A percentile compares a stretch with the other conserved stretches of the same genome.
These are phyloP conservation scores for Resseliella maxima DNA, from an alignment of 2,888 invertebrate species.

Conservation along the genomic window DNA sequence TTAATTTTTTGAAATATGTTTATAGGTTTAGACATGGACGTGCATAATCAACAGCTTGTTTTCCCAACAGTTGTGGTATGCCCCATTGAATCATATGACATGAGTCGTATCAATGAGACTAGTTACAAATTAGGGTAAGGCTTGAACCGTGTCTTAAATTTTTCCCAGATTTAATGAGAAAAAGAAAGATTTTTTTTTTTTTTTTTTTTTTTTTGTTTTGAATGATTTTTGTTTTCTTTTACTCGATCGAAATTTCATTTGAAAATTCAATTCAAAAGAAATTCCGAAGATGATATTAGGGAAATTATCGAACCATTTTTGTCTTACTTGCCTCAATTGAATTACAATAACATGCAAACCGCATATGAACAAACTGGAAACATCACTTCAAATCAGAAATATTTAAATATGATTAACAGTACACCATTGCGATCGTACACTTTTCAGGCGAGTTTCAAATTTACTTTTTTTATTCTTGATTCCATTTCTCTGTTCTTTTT, in stretches of 20 bases:
- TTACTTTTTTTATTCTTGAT: too few species aligned
- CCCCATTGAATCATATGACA: conserved; percentile 70
- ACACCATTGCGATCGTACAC: conserved; percentile 63
- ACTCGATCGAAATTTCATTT: background rate
- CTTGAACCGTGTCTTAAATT: background rate
- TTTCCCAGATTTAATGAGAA: background rate
- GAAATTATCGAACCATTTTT: conserved; percentile 64
- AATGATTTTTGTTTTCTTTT: too few species aligned
- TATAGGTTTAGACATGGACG: conserved; percentile 80
- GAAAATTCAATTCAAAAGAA: conserved; percentile 55
- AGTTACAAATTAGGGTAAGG: conserved; percentile 26
- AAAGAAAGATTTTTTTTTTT: background rate
- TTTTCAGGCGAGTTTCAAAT: conserved; percentile 62
- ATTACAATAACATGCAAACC: conserved; percentile 65
- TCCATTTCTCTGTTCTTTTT: too few species aligned
- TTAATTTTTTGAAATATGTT: conserved; percentile 29
- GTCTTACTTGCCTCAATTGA: conserved; percentile 66
- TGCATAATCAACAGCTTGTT: conserved; percentile 82
- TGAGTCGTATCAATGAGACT: background rate
- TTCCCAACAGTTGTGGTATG: conserved; percentile 81
- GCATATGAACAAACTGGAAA: conserved; percentile 61
- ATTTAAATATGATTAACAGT: conserved; percentile 1
- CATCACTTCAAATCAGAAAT: conserved; percentile 59
- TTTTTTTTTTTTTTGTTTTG: background rate
- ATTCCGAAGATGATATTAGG: conserved; percentile 59